Percentiles rank a stretch among this genome's conserved stretches.
Conservation (phyloP, 2,797 vertebrate species). For the Prunella strophiata region DNA sequence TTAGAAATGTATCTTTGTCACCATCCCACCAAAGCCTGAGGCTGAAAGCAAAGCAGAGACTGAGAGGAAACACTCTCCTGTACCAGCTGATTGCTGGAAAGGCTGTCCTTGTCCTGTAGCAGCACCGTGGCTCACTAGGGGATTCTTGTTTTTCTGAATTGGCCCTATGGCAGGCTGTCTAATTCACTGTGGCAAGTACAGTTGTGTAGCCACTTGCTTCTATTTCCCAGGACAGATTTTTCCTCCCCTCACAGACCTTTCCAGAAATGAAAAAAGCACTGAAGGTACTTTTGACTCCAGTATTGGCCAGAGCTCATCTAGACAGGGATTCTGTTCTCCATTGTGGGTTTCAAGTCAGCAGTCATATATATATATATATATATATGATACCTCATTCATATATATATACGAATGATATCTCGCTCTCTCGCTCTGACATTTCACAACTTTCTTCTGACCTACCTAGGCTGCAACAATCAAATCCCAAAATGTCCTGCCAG, state of each 20-base stretch:
- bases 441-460: background rate
- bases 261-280: background rate
- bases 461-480: background rate
- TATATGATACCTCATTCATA: too few relatives aligned
- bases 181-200: background rate
- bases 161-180: background rate
- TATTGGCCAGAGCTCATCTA: background rate
- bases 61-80: background rate
- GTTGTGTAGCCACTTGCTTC: background rate
- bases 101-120: background rate
- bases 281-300: background rate
- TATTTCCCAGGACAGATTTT: background rate
- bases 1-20: background rate
- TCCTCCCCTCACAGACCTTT: background rate
- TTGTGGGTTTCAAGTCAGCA: background rate
- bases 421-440: background rate
- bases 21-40: background rate
- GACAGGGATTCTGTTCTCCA: background rate
- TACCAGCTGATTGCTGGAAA: background rate
- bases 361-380: too few relatives aligned
- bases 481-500: background rate
- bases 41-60: background rate
- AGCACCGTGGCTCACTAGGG: background rate
- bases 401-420: too few relatives aligned
- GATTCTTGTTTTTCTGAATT: background rate